These are phyloP conservation scores for Leptoteleia sp. DNA, from an alignment of 1,140 invertebrate species.

Conservation along the genomic window DNA sequence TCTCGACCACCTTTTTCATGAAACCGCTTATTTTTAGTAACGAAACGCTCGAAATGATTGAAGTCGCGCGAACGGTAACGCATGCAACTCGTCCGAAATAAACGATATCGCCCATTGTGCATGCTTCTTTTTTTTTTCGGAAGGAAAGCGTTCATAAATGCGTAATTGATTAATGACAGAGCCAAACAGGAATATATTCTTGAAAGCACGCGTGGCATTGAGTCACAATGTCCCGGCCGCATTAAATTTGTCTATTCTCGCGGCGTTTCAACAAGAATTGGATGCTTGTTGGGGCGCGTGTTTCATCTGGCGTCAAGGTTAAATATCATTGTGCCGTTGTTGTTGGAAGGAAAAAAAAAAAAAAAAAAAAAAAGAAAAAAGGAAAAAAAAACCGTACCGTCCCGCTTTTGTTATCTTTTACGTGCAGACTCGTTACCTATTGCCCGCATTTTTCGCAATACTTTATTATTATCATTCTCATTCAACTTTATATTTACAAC, in stretches of 20 bases:
- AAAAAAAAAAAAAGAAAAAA: slow-evolving; percentile 69
- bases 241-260: slow-evolving; percentile 68
- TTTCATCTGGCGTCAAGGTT: slow-evolving; percentile 66
- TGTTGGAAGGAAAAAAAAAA: slow-evolving; percentile 64
- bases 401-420: slow-evolving; percentile 66
- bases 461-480: slow-evolving; percentile 12
- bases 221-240: slow-evolving; percentile 54
- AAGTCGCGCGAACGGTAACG: too few relatives aligned
- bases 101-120: too few relatives aligned
- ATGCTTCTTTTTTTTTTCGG: too few relatives aligned
- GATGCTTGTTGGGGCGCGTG: slow-evolving; percentile 39
- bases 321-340: slow-evolving; percentile 53
- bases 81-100: too few relatives aligned
- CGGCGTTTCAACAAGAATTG: slow-evolving; percentile 56
- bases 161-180: slow-evolving; percentile 54
- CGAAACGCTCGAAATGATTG: too few relatives aligned
- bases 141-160: slow-evolving; percentile 11
- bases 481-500: background rate
- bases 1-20: too few relatives aligned
- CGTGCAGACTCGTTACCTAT: slow-evolving; percentile 43
- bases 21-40: too few relatives aligned
- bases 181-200: slow-evolving; percentile 47
- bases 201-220: slow-evolving; percentile 60
- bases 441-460: slow-evolving; percentile 58
- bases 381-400: slow-evolving; percentile 40